Base-by-base conservation (phyloP, 2,113 vertebrate genomes). In the Rhegmatorhina hoffmannsi region DNA sequence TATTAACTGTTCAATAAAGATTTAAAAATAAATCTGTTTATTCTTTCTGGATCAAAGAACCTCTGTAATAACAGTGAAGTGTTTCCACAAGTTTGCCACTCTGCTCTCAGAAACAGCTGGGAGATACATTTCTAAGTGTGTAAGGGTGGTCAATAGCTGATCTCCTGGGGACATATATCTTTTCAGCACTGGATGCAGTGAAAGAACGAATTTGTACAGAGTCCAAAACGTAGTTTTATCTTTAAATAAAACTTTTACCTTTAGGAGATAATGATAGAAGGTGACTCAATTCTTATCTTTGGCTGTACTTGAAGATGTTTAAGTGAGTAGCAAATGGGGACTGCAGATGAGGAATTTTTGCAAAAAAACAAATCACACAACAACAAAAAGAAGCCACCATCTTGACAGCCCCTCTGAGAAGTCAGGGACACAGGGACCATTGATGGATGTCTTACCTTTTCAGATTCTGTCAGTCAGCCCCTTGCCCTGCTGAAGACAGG, bases 31-130 rank as follows among this genome's bases (percentile, higher is more conserved):
- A 52, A 9, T 34, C 14, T 53, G 8, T 74, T 80, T 26, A 40
- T 92, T 73, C 19, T 33, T 82, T 70, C 47, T 59, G 21, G 43
- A 69, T 92, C 84, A 92, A 76, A 95, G 67, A 85, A 74, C 4
- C 3, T 82, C 78, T 86, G 21, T 47, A 72, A n/a, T n/a, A 91
- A 90, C 25, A 88, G 11, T 53, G 50, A 80, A 77, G 26, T 55
- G 29, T 82, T 64, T 90, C 34, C 55, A 77, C 44, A 87, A 34
- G 49, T 60, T 86, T 94, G 33, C 52, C 66, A 31, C n/a, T 69
- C 73, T 89, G 56, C n/a, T 81, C 56, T 85, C 36, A 44, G 88
- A 55, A 94, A 91, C 95, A 96, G 94, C 91, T 96, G 80, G 83
- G 52, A 93, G 56, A 89, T 90, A 90, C 11, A 78, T 91, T 91